Evolutionary conservation across 2,888 invertebrate genomes (phyloP).

Genomic region (Metalampra italica): DNA sequence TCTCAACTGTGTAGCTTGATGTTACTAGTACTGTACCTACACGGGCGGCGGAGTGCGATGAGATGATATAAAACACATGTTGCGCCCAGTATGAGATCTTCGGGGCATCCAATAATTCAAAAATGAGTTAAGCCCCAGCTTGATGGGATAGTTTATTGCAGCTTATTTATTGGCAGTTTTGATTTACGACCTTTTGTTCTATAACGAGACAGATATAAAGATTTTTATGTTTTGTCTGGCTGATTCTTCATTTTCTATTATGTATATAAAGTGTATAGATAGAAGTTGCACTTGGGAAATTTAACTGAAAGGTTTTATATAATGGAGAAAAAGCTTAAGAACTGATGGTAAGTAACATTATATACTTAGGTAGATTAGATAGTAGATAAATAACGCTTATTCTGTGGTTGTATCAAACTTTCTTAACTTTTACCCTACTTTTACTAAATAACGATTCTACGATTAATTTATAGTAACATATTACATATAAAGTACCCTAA

Average conservation of each 20-base stretch:
- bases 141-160: slow-evolving; percentile 53
- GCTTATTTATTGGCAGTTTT: slow-evolving; percentile 44
- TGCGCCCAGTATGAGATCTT: slow-evolving; percentile 55
- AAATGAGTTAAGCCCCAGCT: slow-evolving; percentile 55
- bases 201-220: slow-evolving; percentile 17
- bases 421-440: too few species aligned
- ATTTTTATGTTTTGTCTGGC: background rate
- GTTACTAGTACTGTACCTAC: slow-evolving; percentile 57
- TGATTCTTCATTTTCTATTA: slow-evolving; percentile 3
- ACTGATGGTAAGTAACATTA: too few species aligned
- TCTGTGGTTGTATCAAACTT: too few species aligned
- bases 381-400: too few species aligned
- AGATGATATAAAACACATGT: slow-evolving; percentile 68
- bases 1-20: slow-evolving; percentile 50
- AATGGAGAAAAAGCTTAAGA: too few species aligned
- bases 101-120: slow-evolving; percentile 58
- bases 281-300: background rate
- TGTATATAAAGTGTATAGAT: background rate
- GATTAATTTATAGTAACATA: too few species aligned
- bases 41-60: slow-evolving; percentile 50
- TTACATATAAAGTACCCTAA: too few species aligned
- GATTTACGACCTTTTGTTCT: slow-evolving; percentile 42
- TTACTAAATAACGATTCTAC: too few species aligned
- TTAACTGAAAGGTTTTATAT: too few species aligned
- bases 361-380: too few species aligned